Evolutionary conservation across 2,888 invertebrate genomes (phyloP), one percentile per base, ranked within the genome.

Genomic region (Caenorhabditis zanzibari): DNA sequence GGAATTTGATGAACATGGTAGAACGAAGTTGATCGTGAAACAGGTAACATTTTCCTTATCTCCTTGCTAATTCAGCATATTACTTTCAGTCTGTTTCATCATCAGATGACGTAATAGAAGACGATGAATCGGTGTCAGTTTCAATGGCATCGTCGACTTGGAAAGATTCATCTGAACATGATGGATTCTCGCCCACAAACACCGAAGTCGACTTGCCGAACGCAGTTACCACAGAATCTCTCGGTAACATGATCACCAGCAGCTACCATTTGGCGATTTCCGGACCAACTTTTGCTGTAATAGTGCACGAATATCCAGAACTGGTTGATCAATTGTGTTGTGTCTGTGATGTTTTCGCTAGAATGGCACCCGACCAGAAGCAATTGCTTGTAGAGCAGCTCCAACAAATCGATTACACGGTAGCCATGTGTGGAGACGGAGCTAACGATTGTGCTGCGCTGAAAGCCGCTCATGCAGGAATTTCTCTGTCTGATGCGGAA

Each of bases 301-400:
- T 92, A 47, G 85, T 85, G 24, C 88, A 90, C 32, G 90, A 92
- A 58, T 92, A 92, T 80, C 90, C 91, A 4, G 91, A 92, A 71
- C 85, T 92, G 0, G 66, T 92, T 7, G 89, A 89, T 38, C 75
- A 87, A 44, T 79, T 92, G 44, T 88, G 90, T 56, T 90, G 90
- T 59, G 91, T 91, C 35, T 91, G 91, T 77, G 92, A 92, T 58
- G 92, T 93, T 9, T 93, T 93, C 86, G 93, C 93, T 22, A 87
- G 93, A 66, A 93, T 93, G 93, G 89, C 93, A 44, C 93, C 93
- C 6, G 93, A 93, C 89, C 94, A 96, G 92, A 96, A 96, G 92
- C 95, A 95, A 52, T 95, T 96, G 92, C 93, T 96, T 68, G 84
- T 88, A 12, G 86, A 86, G 38, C 75, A 83, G 16, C 79, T 88